phyloP scores from a whole-genome alignment of 2,888 invertebrate genomes.

The Rotaria sp. region DNA sequence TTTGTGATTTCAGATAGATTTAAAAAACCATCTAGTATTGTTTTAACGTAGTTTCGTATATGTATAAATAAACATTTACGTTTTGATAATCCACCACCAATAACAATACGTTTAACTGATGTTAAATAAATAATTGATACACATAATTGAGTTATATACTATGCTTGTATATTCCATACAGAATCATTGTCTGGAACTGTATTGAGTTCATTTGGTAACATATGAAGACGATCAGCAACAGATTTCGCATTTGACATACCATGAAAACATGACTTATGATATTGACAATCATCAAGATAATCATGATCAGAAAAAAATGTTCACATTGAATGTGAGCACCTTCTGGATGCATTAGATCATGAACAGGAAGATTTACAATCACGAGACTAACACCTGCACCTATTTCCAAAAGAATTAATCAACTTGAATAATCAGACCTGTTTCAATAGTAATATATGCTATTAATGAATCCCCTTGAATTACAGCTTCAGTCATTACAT shows the following conservation, averaged over 20 bases:
- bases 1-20: background rate
- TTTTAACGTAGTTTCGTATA: background rate
- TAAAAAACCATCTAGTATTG: background rate
- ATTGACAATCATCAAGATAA: background rate
- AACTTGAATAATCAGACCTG: background rate
- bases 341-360: background rate
- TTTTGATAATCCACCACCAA: background rate
- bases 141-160: slow-evolving; percentile 6
- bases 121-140: background rate
- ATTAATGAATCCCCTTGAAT: background rate
- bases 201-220: background rate
- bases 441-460: background rate
- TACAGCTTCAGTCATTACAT: background rate
- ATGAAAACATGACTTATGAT: background rate
- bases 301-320: background rate
- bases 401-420: background rate
- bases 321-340: background rate
- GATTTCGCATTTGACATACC: background rate
- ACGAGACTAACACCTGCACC: background rate
- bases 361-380: background rate
- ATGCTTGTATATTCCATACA: slow-evolving; percentile 4
- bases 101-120: background rate
- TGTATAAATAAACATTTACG: background rate
- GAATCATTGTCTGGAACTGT: background rate
- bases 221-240: background rate